Percentiles rank a stretch among this genome's conserved stretches.
Evolutionary conservation across 1,140 invertebrate species (phyloP).

Genomic region (Pantala flavescens): DNA sequence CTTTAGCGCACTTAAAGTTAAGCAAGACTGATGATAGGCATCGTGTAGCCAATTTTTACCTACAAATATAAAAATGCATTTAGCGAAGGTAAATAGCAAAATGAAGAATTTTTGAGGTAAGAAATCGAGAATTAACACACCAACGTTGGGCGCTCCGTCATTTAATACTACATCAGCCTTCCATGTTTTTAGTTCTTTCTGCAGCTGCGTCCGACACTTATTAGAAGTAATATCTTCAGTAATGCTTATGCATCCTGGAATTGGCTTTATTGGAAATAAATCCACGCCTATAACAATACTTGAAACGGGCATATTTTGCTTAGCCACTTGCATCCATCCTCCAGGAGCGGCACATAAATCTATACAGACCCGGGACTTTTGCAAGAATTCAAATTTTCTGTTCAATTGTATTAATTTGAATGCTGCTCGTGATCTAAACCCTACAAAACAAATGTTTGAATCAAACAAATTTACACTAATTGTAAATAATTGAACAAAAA

Average conservation of each 20-base stretch:
- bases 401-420: slow-evolving; percentile 99
- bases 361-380: slow-evolving; percentile 89
- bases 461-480: no score
- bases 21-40: slow-evolving; percentile 85
- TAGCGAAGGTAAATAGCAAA: slow-evolving; percentile 14
- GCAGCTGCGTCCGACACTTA: slow-evolving; percentile 66
- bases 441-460: slow-evolving; percentile 48
- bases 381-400: slow-evolving; percentile 93
- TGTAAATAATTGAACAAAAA: slow-evolving; percentile 15
- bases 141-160: slow-evolving; percentile 98
- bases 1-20: slow-evolving; percentile 87
- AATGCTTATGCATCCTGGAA: slow-evolving; percentile 81
- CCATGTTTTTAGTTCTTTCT: slow-evolving; percentile 83
- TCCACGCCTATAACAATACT: slow-evolving; percentile 92
- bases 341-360: slow-evolving; percentile 99
- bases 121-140: slow-evolving; percentile 34
- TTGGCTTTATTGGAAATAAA: slow-evolving; percentile 88
- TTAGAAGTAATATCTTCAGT: slow-evolving; percentile 95
- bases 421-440: slow-evolving; percentile 91
- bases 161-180: slow-evolving; percentile 94
- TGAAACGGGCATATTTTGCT: slow-evolving; percentile 95
- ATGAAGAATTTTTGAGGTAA: not conserved
- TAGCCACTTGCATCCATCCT: slow-evolving; percentile 99
- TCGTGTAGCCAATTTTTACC: slow-evolving; percentile 90
- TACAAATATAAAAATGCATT: slow-evolving; percentile 16